phyloP scores from a whole-genome alignment of 2,113 vertebrate species.

The Collichthys lucidus region DNA sequence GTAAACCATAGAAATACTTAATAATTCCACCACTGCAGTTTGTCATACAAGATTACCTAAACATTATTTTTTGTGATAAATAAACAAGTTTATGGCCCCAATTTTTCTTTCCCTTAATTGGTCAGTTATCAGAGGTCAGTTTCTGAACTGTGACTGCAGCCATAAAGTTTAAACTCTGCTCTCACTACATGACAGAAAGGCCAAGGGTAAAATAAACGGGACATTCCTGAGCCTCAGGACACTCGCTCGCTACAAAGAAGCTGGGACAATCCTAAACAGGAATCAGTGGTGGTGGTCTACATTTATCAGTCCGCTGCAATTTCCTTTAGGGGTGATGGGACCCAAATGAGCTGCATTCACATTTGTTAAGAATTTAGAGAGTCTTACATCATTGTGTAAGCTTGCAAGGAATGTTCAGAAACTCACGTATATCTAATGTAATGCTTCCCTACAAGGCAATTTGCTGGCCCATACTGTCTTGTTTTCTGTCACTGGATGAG shows the following conservation, averaged over 20 bases:
- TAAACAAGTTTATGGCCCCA: background rate
- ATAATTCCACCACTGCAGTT: background rate
- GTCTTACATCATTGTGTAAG: slow-evolving; percentile 69
- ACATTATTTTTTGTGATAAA: background rate
- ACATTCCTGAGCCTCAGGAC: slow-evolving; percentile 4
- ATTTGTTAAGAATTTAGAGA: slow-evolving; percentile 64
- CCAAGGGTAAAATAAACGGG: slow-evolving; percentile 5
- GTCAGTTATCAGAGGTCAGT: slow-evolving; percentile 13
- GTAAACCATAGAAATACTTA: background rate
- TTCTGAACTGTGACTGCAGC: slow-evolving; percentile 3
- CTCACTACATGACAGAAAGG: background rate
- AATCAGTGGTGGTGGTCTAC: slow-evolving; percentile 47
- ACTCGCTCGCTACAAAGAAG: slow-evolving; percentile 17
- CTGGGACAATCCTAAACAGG: slow-evolving; percentile 5
- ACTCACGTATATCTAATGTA: slow-evolving; percentile 51
- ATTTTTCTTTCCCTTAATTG: background rate
- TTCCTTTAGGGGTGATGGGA: slow-evolving; percentile 45
- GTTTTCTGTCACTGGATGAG: slow-evolving; percentile 69
- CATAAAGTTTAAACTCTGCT: slow-evolving; percentile 3
- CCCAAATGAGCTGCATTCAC: slow-evolving; percentile 40
- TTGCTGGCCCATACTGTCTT: slow-evolving; percentile 46
- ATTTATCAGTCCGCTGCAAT: slow-evolving; percentile 40
- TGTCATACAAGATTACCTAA: background rate
- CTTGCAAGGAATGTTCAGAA: slow-evolving; percentile 71
- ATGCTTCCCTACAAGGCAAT: slow-evolving; percentile 84